A percentile compares a stretch with the other conserved stretches of the same genome.
Conservation (phyloP, 1,140 invertebrate species). For the Lerema accius region DNA sequence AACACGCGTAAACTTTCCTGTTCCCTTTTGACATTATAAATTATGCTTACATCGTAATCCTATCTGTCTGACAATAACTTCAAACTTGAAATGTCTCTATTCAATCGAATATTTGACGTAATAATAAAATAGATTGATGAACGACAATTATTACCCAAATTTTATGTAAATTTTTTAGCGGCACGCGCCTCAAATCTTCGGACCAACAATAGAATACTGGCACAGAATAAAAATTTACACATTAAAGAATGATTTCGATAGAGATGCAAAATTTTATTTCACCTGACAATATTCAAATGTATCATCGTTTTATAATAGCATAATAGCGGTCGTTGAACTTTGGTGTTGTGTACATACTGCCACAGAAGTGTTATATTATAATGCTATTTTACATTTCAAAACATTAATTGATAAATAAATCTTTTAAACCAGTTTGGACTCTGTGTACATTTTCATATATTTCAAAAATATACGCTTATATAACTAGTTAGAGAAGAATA, state of each 20-base stretch:
- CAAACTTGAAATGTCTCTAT: constrained; percentile 4
- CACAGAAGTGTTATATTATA: constrained; percentile 43
- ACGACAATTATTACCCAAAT: constrained; percentile 37
- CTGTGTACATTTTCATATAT: too few relatives aligned
- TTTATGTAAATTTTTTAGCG: constrained; percentile 62
- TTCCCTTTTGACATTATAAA: too few relatives aligned
- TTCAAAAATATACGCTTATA: too few relatives aligned
- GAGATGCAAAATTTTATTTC: constrained; percentile 74
- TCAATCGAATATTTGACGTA: not conserved
- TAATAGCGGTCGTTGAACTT: constrained; percentile 52
- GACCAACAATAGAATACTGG: constrained; percentile 22
- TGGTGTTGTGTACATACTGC: constrained; percentile 39
- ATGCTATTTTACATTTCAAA: not conserved
- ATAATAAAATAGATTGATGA: constrained; percentile 18
- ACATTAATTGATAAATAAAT: too few relatives aligned
- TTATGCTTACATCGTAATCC: too few relatives aligned
- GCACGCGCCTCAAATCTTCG: constrained; percentile 50
- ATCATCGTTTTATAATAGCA: constrained; percentile 37
- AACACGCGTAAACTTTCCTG: too few relatives aligned
- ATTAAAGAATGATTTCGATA: constrained; percentile 63
- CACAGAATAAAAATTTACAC: constrained; percentile 64
- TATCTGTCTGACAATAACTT: constrained; percentile 3
- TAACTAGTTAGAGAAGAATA: too few relatives aligned
- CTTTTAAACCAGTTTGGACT: too few relatives aligned
- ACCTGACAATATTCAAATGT: constrained; percentile 43